These are phyloP conservation scores for Ericerus pela DNA, from an alignment of 1,140 invertebrate genomes.

Conservation along the genomic window DNA sequence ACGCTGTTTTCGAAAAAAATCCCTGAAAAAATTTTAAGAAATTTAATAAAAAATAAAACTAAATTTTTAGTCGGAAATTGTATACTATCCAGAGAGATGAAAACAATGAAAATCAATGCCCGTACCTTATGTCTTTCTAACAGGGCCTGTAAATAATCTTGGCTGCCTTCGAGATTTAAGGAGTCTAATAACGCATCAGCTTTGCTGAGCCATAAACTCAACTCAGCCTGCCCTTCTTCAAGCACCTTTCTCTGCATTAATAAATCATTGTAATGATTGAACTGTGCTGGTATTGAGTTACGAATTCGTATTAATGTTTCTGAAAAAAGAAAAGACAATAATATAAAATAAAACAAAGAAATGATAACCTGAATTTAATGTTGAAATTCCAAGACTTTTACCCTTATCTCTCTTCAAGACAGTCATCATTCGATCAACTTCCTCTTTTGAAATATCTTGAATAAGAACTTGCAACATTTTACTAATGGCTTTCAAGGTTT, in stretches of 20 bases:
- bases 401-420: conserved; percentile 72
- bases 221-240: conserved; percentile 70
- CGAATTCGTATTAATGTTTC: conserved; percentile 67
- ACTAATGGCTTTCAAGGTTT: conserved; percentile 73
- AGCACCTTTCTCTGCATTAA: conserved; percentile 79
- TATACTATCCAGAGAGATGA: background rate
- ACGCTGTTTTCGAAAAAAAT: conserved; percentile 73
- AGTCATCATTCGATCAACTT: conserved; percentile 79
- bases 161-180: conserved; percentile 46
- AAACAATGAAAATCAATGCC: background rate
- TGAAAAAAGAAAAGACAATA: conserved; percentile 22
- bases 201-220: conserved; percentile 67
- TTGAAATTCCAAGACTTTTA: background rate
- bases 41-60: conserved; percentile 17
- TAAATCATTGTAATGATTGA: conserved; percentile 66
- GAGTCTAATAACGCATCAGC: conserved; percentile 56
- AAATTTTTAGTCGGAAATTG: background rate
- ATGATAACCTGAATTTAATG: background rate
- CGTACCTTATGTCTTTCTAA: conserved; percentile 61
- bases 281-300: conserved; percentile 58
- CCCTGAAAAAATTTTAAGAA: conserved; percentile 31
- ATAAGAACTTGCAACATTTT: conserved; percentile 81
- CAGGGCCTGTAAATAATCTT: conserved; percentile 53
- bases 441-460: conserved; percentile 73
- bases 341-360: background rate